Conservation (phyloP, 2,113 vertebrate genomes). For the Muntiacus muntjak region DNA sequence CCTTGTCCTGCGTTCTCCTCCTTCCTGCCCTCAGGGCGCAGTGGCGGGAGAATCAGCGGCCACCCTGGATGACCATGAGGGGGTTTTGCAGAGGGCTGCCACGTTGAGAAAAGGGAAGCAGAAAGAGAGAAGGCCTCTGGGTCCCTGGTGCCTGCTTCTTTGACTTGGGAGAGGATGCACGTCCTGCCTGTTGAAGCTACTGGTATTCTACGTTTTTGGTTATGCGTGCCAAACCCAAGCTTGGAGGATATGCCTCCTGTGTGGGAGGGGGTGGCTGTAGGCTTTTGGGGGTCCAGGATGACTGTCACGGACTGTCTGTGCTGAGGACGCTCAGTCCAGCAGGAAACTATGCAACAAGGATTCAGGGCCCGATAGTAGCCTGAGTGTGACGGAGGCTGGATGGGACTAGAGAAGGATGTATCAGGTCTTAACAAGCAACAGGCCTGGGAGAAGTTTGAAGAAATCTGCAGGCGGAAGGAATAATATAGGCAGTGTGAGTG, state of each 20-base stretch:
- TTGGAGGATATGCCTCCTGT: neutral
- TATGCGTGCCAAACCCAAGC: neutral
- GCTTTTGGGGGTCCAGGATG: rapidly evolving
- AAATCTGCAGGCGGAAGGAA: neutral
- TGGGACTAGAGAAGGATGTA: neutral
- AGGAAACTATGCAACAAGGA: neutral
- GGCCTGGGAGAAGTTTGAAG: neutral
- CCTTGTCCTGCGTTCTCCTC: no score
- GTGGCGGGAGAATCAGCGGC: neutral
- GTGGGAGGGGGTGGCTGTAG: neutral
- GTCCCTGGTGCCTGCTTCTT: neutral
- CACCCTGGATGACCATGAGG: neutral
- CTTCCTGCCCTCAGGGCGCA: neutral
- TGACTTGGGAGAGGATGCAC: neutral
- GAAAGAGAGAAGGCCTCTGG: neutral
- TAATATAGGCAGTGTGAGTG: rapidly evolving
- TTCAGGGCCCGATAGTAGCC: neutral
- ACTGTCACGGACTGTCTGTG: neutral
- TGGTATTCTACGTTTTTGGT: neutral
- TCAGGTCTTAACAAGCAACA: neutral
- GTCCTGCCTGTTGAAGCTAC: neutral
- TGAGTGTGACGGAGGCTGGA: neutral
- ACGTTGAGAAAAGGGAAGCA: neutral
- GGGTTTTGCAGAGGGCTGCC: neutral
- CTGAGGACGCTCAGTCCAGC: neutral